Conservation (phyloP, 1,140 invertebrate species). For the Drosophila bifasciata region DNA sequence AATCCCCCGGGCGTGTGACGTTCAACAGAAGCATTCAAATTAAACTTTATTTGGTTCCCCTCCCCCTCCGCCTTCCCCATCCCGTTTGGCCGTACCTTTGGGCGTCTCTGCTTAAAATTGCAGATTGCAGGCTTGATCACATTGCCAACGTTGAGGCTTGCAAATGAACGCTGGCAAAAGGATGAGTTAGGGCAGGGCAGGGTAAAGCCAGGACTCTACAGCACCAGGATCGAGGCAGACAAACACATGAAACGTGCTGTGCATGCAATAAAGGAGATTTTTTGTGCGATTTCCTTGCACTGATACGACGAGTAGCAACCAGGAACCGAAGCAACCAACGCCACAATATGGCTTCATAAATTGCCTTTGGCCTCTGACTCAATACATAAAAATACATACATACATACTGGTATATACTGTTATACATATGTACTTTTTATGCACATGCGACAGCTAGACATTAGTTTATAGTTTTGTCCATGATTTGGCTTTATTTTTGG, state of each 20-base stretch:
- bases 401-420: not conserved
- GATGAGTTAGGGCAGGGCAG: not conserved
- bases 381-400: slow-evolving; percentile 18
- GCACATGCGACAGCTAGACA: slow-evolving; percentile 23
- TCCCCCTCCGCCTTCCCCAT: slow-evolving; percentile 25
- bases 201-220: not conserved
- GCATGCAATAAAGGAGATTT: slow-evolving; percentile 80
- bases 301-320: slow-evolving; percentile 35
- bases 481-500: slow-evolving; percentile 17
- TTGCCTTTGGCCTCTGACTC: slow-evolving; percentile 53
- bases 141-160: slow-evolving; percentile 70
- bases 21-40: slow-evolving; percentile 79
- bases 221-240: slow-evolving; percentile 48
- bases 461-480: slow-evolving; percentile 50
- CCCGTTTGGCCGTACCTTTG: slow-evolving; percentile 50
- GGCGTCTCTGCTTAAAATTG: slow-evolving; percentile 77
- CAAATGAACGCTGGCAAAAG: slow-evolving; percentile 63
- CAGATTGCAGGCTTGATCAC: slow-evolving; percentile 81
- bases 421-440: slow-evolving; percentile 10
- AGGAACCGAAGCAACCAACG: slow-evolving; percentile 36
- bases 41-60: slow-evolving; percentile 71
- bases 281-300: slow-evolving; percentile 73
- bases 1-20: slow-evolving; percentile 54
- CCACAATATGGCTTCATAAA: slow-evolving; percentile 76
- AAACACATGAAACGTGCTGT: slow-evolving; percentile 78